Base-by-base conservation (phyloP, 2,797 vertebrate species). In the Epinephelus awoara region DNA sequence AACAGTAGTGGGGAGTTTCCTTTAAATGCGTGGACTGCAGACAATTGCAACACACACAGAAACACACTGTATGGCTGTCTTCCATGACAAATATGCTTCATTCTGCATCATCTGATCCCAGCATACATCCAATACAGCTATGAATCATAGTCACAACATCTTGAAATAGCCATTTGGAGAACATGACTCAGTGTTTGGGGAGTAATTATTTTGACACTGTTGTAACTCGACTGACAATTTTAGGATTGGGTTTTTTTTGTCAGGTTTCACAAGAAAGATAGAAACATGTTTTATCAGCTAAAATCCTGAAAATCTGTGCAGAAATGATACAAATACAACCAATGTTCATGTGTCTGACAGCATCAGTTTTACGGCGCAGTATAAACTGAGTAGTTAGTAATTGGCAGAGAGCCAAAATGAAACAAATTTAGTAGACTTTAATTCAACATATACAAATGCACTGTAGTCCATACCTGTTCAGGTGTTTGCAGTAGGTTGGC, bases 401-500 rank as follows among this genome's bases (percentile, higher is more conserved):
- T 9, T 47, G 59, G 2, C 34, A 46, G 1, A 62, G 23, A 68
- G 11, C 4, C 10, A 59, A 25, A 11, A 25, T 42, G 2, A 67
- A 49, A 70, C 27, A 47, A 0, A 29, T 23, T 11, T 23, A 9
- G 3, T 17, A 6, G 23, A 52, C 18, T 12, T 61, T 17, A 59
- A 5, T 34, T 34, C 34, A 34, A 11, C 4, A 19, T 42, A 18
- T 9, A 10, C 0, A 40, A 44, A 54, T 34, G 6, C 3, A 51
- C 3, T 38, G 29, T 17, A 2, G 11, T 62, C 62, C 87, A 73
- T 93, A 94, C 95, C 93, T 95, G 90, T 47, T 89, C 85, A 71
- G 93, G 91, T 84, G 92, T 88, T 65, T 92, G 89, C 27, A 94
- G 93, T 0, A 85, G 88, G 18, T 87, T 89, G 61, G 88, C 86